phyloP scores from a whole-genome alignment of 2,113 vertebrate species.

The Amazona vittata region DNA sequence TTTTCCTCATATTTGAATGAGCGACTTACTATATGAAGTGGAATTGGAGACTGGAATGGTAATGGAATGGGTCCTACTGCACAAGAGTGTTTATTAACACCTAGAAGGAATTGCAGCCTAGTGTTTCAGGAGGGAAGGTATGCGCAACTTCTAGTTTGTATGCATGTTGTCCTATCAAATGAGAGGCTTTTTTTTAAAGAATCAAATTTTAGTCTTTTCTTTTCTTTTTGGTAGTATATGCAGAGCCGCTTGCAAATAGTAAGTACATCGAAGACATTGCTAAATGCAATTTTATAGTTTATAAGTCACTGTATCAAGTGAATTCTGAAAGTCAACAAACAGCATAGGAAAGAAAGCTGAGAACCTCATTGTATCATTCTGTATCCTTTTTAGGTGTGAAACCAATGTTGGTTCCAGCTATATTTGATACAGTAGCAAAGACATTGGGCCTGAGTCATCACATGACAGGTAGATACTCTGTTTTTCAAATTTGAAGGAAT shows the following conservation, averaged over 20 bases:
- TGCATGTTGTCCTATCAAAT: neutral
- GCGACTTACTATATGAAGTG: neutral
- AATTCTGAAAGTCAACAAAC: neutral
- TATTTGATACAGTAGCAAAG: neutral
- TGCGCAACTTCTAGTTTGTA: neutral
- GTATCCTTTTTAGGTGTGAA: conserved; percentile 23
- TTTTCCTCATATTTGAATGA: neutral
- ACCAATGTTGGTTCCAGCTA: conserved; percentile 7
- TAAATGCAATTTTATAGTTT: neutral
- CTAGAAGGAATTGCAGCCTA: neutral
- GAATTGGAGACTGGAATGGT: neutral
- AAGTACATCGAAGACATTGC: neutral
- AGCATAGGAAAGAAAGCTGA: neutral
- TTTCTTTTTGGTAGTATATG: neutral
- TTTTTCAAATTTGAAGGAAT: neutral
- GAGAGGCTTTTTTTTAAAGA: neutral
- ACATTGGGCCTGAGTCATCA: neutral
- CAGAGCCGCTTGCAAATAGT: neutral
- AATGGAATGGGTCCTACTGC: neutral
- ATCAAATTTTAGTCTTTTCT: neutral
- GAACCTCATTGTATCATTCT: neutral
- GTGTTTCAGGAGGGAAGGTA: neutral
- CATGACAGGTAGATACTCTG: neutral
- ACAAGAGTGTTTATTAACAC: neutral
- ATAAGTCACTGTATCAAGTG: neutral